Conservation (phyloP, 2,797 vertebrate species). For the Hippopotamyrus pictus region DNA sequence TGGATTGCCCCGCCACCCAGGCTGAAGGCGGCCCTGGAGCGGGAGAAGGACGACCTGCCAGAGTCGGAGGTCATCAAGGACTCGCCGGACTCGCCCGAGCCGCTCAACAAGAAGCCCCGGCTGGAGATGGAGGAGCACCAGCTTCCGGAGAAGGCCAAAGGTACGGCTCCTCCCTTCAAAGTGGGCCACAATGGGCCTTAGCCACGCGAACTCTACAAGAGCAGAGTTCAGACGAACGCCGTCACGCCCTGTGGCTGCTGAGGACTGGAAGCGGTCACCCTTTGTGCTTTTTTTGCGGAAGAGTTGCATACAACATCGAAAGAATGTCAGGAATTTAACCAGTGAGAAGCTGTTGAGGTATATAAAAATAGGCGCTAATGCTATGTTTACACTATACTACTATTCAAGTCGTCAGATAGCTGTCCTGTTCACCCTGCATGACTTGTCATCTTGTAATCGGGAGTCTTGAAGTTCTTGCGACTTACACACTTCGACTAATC, state of each 20-base stretch:
- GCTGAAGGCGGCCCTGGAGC: conserved; percentile 77
- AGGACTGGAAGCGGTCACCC: background rate
- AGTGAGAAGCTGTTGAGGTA: background rate
- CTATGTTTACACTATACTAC: background rate
- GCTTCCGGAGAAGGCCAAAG: conserved; percentile 82
- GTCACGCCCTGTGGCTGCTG: background rate
- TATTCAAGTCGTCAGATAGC: background rate
- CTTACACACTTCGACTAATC: background rate
- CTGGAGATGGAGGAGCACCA: conserved; percentile 75
- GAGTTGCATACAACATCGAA: background rate
- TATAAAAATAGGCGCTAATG: background rate
- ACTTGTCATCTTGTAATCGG: background rate
- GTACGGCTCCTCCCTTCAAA: conserved; percentile 45
- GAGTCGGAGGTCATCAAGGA: conserved; percentile 95
- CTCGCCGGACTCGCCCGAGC: conserved; percentile 95
- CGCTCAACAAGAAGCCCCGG: conserved; percentile 91
- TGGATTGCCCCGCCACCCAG: conserved; percentile 45
- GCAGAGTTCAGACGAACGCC: background rate
- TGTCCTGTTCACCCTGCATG: background rate
- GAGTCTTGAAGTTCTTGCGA: background rate
- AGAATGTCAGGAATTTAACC: background rate
- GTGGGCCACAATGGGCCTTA: background rate
- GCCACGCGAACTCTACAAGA: background rate
- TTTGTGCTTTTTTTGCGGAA: background rate
- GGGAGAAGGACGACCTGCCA: conserved; percentile 80